phyloP scores from a whole-genome alignment of 2,888 invertebrate genomes.

The Rhagium mordax region DNA sequence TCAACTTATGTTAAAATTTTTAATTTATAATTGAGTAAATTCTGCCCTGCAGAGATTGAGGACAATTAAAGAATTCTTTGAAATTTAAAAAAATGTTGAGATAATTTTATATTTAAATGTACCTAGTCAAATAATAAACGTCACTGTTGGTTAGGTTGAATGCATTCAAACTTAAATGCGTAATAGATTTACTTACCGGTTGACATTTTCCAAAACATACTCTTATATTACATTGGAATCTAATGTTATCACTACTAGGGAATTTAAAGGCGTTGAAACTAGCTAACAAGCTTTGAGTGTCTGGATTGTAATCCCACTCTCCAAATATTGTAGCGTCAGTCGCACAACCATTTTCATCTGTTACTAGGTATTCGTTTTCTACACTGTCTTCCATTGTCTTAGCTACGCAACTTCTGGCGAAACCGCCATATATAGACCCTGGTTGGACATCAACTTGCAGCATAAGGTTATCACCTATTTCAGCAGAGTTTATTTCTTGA shows the following conservation, averaged over 20 bases:
- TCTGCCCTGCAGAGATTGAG: too few relatives aligned
- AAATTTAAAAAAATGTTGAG: too few relatives aligned
- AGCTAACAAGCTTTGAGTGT: constrained; percentile 88
- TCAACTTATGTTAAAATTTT: too few relatives aligned
- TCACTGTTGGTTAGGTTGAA: too few relatives aligned
- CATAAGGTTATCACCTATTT: constrained; percentile 92
- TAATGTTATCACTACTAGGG: constrained; percentile 93
- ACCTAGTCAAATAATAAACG: too few relatives aligned
- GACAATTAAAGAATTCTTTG: too few relatives aligned
- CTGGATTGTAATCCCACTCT: constrained; percentile 92
- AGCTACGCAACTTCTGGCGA: constrained; percentile 93
- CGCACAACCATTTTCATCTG: constrained; percentile 94
- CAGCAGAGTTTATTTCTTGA: constrained; percentile 91
- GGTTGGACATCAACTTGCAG: constrained; percentile 72
- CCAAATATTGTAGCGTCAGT: constrained; percentile 94
- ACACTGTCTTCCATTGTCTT: constrained; percentile 91
- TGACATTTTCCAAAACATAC: constrained; percentile 97
- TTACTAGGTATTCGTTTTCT: constrained; percentile 93
- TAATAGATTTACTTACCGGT: constrained; percentile 79
- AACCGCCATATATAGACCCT: constrained; percentile 89
- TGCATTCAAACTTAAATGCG: too few relatives aligned
- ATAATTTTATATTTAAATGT: too few relatives aligned
- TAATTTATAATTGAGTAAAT: too few relatives aligned
- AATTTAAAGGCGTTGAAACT: constrained; percentile 96
- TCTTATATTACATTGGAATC: constrained; percentile 96